Evolutionary conservation across 2,113 vertebrate genomes (phyloP).

Genomic region (Ctenomys sociabilis): DNA sequence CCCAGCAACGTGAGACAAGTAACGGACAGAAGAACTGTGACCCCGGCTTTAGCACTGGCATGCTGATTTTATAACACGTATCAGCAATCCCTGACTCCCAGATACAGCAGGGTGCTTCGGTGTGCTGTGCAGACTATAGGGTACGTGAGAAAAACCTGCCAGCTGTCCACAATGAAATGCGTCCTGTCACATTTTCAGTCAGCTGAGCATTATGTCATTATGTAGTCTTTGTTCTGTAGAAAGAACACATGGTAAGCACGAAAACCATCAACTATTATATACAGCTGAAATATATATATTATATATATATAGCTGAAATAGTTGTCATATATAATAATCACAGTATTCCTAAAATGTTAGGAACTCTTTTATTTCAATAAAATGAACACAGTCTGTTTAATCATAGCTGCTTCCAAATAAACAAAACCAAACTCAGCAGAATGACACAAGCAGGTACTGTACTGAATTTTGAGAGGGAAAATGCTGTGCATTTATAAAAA

Average conservation of each 20-base stretch:
- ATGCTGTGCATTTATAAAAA: constrained; percentile 56
- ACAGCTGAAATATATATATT: neutral
- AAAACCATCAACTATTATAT: constrained; percentile 80
- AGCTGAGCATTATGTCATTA: constrained; percentile 88
- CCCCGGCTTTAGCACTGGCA: constrained; percentile 72
- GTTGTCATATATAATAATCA: constrained; percentile 51
- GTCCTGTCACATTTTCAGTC: constrained; percentile 90
- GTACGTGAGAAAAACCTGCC: constrained; percentile 84
- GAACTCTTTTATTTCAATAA: constrained; percentile 55
- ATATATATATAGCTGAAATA: neutral
- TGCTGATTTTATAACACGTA: constrained; percentile 75
- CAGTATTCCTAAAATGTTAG: constrained; percentile 63
- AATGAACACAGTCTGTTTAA: constrained; percentile 41
- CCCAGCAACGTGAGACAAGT: too few species aligned
- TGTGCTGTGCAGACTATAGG: constrained; percentile 75
- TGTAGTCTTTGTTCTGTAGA: constrained; percentile 89
- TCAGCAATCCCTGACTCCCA: constrained; percentile 71
- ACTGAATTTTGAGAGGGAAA: constrained; percentile 66
- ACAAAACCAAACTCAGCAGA: constrained; percentile 68
- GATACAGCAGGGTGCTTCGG: constrained; percentile 61
- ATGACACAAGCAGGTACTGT: constrained; percentile 51
- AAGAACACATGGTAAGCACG: constrained; percentile 88
- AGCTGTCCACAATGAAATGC: constrained; percentile 86
- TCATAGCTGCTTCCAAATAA: constrained; percentile 52
- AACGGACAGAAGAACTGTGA: neutral